phyloP scores from a whole-genome alignment of 2,797 vertebrate species.

The Channa striata region DNA sequence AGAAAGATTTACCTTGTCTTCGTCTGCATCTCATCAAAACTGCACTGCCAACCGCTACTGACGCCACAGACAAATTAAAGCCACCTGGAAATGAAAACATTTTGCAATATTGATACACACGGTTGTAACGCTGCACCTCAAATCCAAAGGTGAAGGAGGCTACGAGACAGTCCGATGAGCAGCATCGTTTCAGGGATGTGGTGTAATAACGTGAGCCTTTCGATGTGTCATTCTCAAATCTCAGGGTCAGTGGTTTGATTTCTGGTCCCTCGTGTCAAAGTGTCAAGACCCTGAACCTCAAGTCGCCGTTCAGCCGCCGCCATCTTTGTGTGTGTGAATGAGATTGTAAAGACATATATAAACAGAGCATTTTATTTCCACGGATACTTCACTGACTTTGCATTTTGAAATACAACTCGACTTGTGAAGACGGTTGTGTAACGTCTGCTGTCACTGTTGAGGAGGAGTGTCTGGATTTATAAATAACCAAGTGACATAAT shows the following conservation, averaged over 20 bases:
- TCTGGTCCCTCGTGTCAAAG: no score
- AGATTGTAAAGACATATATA: no score
- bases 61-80: conserved; percentile 15
- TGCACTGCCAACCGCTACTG: conserved; percentile 37
- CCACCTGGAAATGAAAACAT: background rate
- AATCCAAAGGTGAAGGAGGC: background rate
- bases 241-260: no score
- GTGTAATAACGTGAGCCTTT: background rate
- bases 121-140: background rate
- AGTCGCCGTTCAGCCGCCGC: no score
- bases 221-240: no score
- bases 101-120: background rate
- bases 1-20: conserved; percentile 57
- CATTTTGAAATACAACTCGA: background rate
- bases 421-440: conserved; percentile 5
- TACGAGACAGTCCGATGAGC: background rate
- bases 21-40: conserved; percentile 66
- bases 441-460: conserved; percentile 11
- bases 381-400: background rate
- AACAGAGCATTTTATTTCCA: conserved; percentile 2
- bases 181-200: background rate
- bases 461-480: background rate
- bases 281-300: no score
- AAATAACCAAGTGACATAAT: conserved; percentile 13
- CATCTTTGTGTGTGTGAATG: no score